Evolutionary conservation across 1,140 invertebrate species (phyloP).

Genomic region (Ditylenchus dipsaci): DNA sequence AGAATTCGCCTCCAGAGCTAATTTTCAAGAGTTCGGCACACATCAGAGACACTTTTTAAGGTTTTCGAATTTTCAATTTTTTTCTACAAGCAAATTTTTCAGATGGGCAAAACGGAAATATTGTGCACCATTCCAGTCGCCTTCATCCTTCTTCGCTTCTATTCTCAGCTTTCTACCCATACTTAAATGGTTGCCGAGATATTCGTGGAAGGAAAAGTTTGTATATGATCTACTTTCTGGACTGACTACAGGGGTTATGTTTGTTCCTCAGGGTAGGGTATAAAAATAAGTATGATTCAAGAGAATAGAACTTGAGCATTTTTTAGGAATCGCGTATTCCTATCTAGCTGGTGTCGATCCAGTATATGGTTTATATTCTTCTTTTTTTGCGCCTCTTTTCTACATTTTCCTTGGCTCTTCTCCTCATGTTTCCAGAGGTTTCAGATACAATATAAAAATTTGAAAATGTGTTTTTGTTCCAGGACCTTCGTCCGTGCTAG

Average conservation of each 20-base stretch:
- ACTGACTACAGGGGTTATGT: slow-evolving; percentile 35
- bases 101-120: slow-evolving; percentile 18
- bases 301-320: neutral
- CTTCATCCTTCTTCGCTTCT: slow-evolving; percentile 14
- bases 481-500: slow-evolving; percentile 29
- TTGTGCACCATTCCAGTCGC: slow-evolving; percentile 8
- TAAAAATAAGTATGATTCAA: neutral
- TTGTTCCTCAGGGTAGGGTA: slow-evolving; percentile 35
- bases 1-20: too few species aligned
- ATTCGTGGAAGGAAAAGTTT: slow-evolving; percentile 26
- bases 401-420: slow-evolving; percentile 62
- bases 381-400: slow-evolving; percentile 62
- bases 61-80: too few species aligned
- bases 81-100: neutral
- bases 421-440: slow-evolving; percentile 55
- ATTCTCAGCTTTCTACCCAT: slow-evolving; percentile 35
- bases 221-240: slow-evolving; percentile 27
- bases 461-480: slow-evolving; percentile 12
- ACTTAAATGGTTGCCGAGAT: slow-evolving; percentile 27
- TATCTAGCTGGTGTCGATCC: slow-evolving; percentile 60
- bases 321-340: slow-evolving; percentile 61
- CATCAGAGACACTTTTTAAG: too few species aligned
- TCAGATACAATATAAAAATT: neutral
- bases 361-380: slow-evolving; percentile 62
- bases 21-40: too few species aligned